Evolutionary conservation across 2,888 invertebrate genomes (phyloP), one percentile per base, ranked within the genome.

Genomic region (Perizoma flavofasciatum): DNA sequence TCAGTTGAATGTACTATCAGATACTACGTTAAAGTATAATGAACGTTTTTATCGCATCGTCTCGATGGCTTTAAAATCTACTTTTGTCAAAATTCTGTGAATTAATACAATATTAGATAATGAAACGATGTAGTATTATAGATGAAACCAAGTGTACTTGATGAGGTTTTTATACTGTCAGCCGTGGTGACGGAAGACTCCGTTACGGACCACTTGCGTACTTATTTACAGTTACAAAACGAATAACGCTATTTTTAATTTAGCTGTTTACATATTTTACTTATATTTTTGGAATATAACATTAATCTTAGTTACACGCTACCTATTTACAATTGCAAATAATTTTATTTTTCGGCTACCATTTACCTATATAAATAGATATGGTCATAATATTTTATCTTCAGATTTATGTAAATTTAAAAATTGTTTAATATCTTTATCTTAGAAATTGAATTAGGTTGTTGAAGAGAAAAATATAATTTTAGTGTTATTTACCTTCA

Each of bases 31-130:
- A 70, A 63, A 66, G 73, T 73, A 74, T 75, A 75, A 65, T 73
- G 67, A 55, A 60, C 71, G 71, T 72, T 74, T 71, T 74, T n/a
- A n/a, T 59, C 55, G 64, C 70, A 69, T 76, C 71, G 74, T 78
- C 78, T 76, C 22, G 44, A 44, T 44, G 44, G 22, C 11, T 22
- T 44, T 6, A 44, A 77, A 69, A 71, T 71, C 78, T 82, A 81
- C 82, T 84, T 86, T 85, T 85, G 85, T 84, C 83, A 85, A 83
- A 82, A 60, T 78, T 85, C 79, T 73, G 63, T 79, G 77, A 73
- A 81, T 79, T 22, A 50, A 74, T 76, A 69, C 73, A 71, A 78
- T 71, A 75, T 78, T 81, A 74, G 75, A 72, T 70, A 70, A 41
- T 67, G 67, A 69, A 46, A 72, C 59, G 65, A 72, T 59, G 75